Evolutionary conservation across 2,797 vertebrate species (phyloP), one percentile per base, ranked within the genome.

Genomic region (Meriones psammophilus): DNA sequence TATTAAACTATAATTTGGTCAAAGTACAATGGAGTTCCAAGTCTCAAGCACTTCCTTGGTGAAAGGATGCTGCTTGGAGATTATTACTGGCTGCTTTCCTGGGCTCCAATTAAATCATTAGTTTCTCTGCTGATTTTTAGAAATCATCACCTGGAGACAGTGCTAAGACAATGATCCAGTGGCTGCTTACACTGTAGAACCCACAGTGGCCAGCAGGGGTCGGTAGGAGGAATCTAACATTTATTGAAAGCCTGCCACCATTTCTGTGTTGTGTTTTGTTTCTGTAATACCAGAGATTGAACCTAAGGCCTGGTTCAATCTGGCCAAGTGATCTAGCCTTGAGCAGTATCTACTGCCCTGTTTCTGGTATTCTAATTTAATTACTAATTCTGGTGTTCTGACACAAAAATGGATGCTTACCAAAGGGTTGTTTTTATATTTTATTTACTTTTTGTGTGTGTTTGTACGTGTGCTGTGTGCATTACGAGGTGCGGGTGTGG

Each of bases 41-140:
- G 91, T 96, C 89, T 83, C 91, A 97, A 95, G 81, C 93, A 94
- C 90, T 92, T 95, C 88, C 93, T 98, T 98, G 97, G 98, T 97
- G 80, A 97, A 96, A 96, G 68, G 94, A 96, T 89, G 33, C 54
- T 28, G 89, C 39, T 96, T 96, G 42, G 95, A 92, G 97, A 97
- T 98, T 97, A 97, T 93, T 84, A 89, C 2, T 91, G 91, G 74
- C n/a, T 81, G 58, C 93, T 92, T 89, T 94, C 92, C 94, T 42
- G 80, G 64, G 20, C 58, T 88, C 74, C 89, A 91, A 84, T 88
- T 36, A 92, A 86, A 64, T 92, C 77, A 33, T 77, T 91, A 62
- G 73, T 95, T 84, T 88, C 94, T 68, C 77, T 95, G 69, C 69
- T 42, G 0, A 79, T 96, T 94, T 96, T 88, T 90, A 68, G 89